Conservation (phyloP, 1,140 invertebrate genomes). For the Hyposmocoma kahamanoa region DNA sequence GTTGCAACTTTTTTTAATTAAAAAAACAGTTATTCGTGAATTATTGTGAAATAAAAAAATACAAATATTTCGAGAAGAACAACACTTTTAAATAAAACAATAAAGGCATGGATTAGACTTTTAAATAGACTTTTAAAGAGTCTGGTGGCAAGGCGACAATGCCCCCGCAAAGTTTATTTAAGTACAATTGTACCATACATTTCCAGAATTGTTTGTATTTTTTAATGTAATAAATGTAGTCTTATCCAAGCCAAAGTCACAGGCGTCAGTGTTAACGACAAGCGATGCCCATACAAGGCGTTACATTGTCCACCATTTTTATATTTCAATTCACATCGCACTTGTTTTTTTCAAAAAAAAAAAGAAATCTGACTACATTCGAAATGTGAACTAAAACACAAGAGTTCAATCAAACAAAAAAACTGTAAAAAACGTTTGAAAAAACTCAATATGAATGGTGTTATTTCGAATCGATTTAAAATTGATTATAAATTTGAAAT, state of each 20-base stretch:
- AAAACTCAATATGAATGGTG: constrained; percentile 18
- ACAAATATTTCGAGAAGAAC: too few relatives aligned
- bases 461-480: constrained; percentile 13
- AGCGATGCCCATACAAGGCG: constrained; percentile 69
- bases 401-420: background rate
- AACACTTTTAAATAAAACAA: too few relatives aligned
- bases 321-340: too few relatives aligned
- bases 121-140: too few relatives aligned
- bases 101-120: too few relatives aligned
- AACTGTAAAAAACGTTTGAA: constrained; percentile 10
- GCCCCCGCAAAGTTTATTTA: too few relatives aligned
- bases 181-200: too few relatives aligned
- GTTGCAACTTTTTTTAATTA: constrained; percentile 7
- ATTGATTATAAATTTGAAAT: constrained; percentile 7
- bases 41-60: too few relatives aligned
- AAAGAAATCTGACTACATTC: too few relatives aligned
- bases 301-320: constrained; percentile 20
- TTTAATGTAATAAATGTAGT: background rate
- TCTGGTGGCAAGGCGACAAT: too few relatives aligned
- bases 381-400: too few relatives aligned
- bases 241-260: constrained; percentile 28
- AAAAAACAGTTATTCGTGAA: constrained; percentile 6
- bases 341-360: too few relatives aligned
- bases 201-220: background rate
- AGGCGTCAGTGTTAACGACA: constrained; percentile 66